Evolutionary conservation across 2,888 invertebrate species (phyloP).

Genomic region (Lasioglossum marginatum): DNA sequence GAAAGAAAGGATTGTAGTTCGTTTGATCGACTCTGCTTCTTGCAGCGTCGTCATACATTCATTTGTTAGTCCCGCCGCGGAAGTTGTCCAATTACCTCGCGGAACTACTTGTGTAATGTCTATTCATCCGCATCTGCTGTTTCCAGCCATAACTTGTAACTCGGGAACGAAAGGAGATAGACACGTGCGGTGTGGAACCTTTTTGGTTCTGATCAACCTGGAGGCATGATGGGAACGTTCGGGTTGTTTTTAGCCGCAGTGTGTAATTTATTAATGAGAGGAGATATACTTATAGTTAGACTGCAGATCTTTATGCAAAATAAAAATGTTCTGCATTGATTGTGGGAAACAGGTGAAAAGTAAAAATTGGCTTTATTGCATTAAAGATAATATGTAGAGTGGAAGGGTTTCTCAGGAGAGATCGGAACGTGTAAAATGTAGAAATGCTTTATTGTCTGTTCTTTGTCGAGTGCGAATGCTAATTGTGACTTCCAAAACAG

Average conservation of each 20-base stretch:
- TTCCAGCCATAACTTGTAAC: background rate
- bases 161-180: background rate
- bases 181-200: background rate
- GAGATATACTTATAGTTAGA: background rate
- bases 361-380: too few species aligned
- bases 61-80: background rate
- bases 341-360: too few species aligned
- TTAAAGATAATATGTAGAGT: too few species aligned
- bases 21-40: conserved; percentile 25
- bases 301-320: too few species aligned
- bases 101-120: background rate
- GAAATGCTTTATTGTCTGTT: too few species aligned
- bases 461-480: too few species aligned
- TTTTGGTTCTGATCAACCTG: background rate
- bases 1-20: background rate
- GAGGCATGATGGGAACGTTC: background rate
- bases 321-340: too few species aligned
- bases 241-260: background rate
- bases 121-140: background rate
- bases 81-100: background rate
- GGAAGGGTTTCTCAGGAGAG: too few species aligned
- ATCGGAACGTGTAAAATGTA: too few species aligned
- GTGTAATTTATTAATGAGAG: background rate
- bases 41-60: background rate
- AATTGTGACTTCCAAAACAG: too few species aligned